phyloP scores from a whole-genome alignment of 2,113 vertebrate species.

The human region GRCh38 chr9:87695001-87695500 shows the following conservation, averaged over 20 bases:
- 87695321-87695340: not conserved
- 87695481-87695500: not conserved
- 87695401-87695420: not conserved
- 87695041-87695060: not conserved
- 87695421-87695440: not conserved
- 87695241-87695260: not conserved
- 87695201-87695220: not conserved
- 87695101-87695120: not conserved
- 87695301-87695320: not conserved
- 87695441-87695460: no score
- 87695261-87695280: not conserved
- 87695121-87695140: no score
- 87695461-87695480: not conserved
- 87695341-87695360: not conserved
- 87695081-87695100: not conserved
- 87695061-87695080: not conserved
- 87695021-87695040: not conserved
- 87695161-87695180: accelerated
- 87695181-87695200: not conserved
- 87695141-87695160: no score
- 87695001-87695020: not conserved
- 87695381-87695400: not conserved
- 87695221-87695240: not conserved
- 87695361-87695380: not conserved
- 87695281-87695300: not conserved